A percentile compares a stretch with the other conserved stretches of the same genome.
These are phyloP conservation scores for Tupiocoris notatus DNA, from an alignment of 2,888 invertebrate species.

Conservation along the genomic window DNA sequence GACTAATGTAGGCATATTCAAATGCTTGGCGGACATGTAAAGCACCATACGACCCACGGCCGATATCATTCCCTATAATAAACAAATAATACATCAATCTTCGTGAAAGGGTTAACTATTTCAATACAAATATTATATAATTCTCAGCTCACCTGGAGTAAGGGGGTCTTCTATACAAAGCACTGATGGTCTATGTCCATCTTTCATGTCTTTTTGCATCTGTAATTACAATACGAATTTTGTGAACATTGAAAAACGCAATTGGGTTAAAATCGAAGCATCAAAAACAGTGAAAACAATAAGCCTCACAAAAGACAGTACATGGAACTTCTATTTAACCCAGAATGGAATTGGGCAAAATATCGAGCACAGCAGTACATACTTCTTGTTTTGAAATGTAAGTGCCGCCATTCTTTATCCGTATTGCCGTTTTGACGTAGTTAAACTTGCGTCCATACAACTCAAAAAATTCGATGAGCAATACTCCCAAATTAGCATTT, in stretches of 20 bases:
- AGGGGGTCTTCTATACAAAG: conserved; percentile 98
- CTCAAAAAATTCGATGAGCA: conserved; percentile 96
- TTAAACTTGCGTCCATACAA: conserved; percentile 95
- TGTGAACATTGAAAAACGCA: too few relatives aligned
- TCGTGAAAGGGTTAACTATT: too few relatives aligned
- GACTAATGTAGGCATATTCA: conserved; percentile 88
- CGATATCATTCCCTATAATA: conserved; percentile 81
- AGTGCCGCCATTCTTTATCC: conserved; percentile 88
- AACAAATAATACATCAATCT: too few relatives aligned
- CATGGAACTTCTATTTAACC: too few relatives aligned
- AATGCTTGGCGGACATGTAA: conserved; percentile 90
- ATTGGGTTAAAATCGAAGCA: too few relatives aligned
- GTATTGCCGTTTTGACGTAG: conserved; percentile 90
- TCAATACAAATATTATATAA: too few relatives aligned
- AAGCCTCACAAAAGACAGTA: too few relatives aligned
- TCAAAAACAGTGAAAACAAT: too few relatives aligned
- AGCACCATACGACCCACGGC: conserved; percentile 93
- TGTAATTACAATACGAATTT: too few relatives aligned
- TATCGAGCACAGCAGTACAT: too few relatives aligned
- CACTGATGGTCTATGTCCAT: conserved; percentile 89
- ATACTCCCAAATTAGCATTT: conserved; percentile 81
- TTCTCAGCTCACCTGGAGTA: conserved; percentile 75
- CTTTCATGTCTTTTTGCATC: conserved; percentile 88
- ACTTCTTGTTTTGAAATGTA: conserved; percentile 91
- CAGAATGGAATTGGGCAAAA: too few relatives aligned